Percentiles rank a stretch among this genome's conserved stretches.
Conservation (phyloP, 2,888 invertebrate genomes). For the Drosophila anceps region DNA sequence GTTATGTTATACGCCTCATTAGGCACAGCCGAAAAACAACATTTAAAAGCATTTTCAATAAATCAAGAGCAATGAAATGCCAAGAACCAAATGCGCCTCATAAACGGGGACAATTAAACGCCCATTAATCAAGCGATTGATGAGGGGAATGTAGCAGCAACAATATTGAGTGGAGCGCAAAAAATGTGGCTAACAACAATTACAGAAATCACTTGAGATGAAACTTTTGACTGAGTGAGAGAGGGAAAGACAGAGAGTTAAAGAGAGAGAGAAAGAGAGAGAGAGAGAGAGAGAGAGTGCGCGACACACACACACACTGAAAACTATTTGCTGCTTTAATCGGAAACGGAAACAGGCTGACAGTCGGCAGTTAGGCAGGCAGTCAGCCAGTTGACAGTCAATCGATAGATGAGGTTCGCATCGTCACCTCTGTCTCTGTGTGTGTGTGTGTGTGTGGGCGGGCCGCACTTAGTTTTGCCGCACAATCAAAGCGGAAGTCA, state of each 20-base stretch:
- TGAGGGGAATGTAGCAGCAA: constrained; percentile 27
- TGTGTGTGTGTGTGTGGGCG: constrained; percentile 1
- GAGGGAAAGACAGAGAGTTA: not conserved
- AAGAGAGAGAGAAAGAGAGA: constrained; percentile 4
- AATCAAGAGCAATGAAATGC: constrained; percentile 37
- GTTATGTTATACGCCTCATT: constrained; percentile 39
- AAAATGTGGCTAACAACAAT: constrained; percentile 70
- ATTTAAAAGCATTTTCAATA: constrained; percentile 45
- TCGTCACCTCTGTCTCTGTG: constrained; percentile 8
- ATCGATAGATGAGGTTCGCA: constrained; percentile 67
- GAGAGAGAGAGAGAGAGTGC: constrained; percentile 6
- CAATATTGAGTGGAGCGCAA: constrained; percentile 31
- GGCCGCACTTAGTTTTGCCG: constrained; percentile 68
- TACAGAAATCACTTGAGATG: constrained; percentile 67
- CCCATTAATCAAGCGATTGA: constrained; percentile 78
- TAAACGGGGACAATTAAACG: constrained; percentile 72
- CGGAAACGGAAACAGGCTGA: constrained; percentile 83
- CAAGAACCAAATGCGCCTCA: constrained; percentile 24
- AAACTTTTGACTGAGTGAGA: constrained; percentile 61
- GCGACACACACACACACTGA: constrained; percentile 27
- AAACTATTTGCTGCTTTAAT: constrained; percentile 82
- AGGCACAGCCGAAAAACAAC: constrained; percentile 10
- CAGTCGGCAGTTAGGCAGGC: constrained; percentile 76
- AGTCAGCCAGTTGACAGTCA: constrained; percentile 80
- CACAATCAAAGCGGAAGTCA: constrained; percentile 82